Evolutionary conservation across 2,888 invertebrate genomes (phyloP), one percentile per base, ranked within the genome.

Genomic region (Andrena praecox): DNA sequence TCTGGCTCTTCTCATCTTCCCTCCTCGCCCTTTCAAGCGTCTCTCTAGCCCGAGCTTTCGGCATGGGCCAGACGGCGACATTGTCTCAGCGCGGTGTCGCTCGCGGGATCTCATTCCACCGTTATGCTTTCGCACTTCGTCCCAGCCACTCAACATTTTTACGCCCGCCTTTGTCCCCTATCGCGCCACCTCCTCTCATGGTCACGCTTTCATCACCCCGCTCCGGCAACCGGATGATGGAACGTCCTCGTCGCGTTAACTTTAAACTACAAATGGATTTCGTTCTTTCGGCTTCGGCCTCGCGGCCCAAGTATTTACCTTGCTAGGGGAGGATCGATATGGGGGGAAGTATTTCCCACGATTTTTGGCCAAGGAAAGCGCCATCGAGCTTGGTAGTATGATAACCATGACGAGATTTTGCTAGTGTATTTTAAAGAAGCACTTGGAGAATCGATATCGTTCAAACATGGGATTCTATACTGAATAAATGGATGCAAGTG

Each of bases 101-200:
- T 59, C 60, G 59, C 77, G 74, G 79, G 72, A 80, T 82, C 83
- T 86, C 81, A 72, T 82, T 83, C 75, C 85, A 63, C 76, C 66
- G 81, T 85, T 81, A 85, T 70, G 75, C 66, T 73, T 82, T 76
- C 81, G 80, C 86, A 80, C 88, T 85, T 84, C 83, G 84, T 85
- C 77, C 70, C 75, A 67, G 69, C 60, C 82, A 73, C 86, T 86
- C 84, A 77, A 85, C 80, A 77, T 82, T 80, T 84, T 87, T 86
- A 84, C 84, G 80, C 80, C 54, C 60, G 54, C 82, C 54, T 70
- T 59, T 56, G 70, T 77, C 68, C 62, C 60, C 35, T 60, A 20
- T 31, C 59, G 6, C 6, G 24, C 27, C 20, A 24, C 29, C 60
- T 35, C 12, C 27, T 67, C 73, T 81, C 73, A 64, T 68, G 76